Conservation (phyloP, 2,888 invertebrate genomes). For the Pristionchus japonicus region DNA sequence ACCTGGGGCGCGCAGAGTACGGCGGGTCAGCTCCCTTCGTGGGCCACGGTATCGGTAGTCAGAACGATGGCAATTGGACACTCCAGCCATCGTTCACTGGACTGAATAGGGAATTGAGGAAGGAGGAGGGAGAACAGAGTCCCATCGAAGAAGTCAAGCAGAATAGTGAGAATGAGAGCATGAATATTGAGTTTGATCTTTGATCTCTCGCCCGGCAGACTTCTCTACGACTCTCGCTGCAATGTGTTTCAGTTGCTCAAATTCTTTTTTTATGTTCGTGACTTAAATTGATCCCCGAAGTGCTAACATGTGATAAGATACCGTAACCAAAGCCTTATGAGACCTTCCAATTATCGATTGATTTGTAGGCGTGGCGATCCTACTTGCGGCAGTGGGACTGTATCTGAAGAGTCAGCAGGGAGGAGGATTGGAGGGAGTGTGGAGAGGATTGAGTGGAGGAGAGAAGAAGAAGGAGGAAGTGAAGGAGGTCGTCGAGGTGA, state of each 20-base stretch:
- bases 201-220: background rate
- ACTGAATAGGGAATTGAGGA: background rate
- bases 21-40: background rate
- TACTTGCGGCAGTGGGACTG: constrained; percentile 41
- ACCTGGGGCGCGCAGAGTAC: background rate
- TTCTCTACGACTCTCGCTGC: background rate
- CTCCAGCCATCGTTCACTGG: background rate
- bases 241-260: background rate
- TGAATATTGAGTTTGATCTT: background rate
- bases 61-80: constrained; percentile 43
- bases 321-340: background rate
- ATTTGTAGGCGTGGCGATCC: constrained; percentile 38
- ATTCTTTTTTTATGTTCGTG: too few relatives aligned
- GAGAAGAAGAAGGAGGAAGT: background rate
- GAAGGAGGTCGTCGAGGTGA: background rate
- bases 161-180: background rate
- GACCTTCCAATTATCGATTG: background rate
- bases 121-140: background rate
- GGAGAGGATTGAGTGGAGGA: background rate
- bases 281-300: background rate
- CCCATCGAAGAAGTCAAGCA: background rate
- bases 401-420: constrained; percentile 42
- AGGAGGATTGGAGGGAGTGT: constrained; percentile 34
- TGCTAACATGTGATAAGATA: background rate
- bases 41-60: background rate